Evolutionary conservation across 2,888 invertebrate genomes (phyloP).

Genomic region (Griposia aprilina): DNA sequence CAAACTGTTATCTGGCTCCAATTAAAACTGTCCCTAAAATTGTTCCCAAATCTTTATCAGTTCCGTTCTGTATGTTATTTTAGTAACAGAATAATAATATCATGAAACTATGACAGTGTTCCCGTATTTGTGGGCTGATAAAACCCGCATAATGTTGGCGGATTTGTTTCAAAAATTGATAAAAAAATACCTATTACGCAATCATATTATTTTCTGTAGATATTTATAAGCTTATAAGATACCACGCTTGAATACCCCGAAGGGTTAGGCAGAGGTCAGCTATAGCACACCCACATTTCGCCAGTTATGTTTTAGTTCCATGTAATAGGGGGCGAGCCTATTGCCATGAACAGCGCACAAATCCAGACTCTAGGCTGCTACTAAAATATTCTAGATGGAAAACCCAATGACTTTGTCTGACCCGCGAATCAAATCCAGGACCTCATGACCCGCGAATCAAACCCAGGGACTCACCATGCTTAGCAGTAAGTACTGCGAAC

Average conservation of each 20-base stretch:
- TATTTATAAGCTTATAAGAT: background rate
- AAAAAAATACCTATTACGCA: slow-evolving; percentile 4
- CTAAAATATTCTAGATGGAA: background rate
- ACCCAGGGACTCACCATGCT: background rate
- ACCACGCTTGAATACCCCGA: background rate
- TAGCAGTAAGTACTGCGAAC: background rate
- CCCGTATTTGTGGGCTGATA: slow-evolving; percentile 54
- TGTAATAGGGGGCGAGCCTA: background rate
- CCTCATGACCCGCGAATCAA: background rate
- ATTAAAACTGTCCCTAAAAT: slow-evolving; percentile 41
- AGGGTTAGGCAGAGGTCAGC: too few species aligned
- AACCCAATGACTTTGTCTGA: background rate
- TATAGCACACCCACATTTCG: background rate
- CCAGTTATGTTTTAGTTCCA: background rate
- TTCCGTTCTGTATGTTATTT: slow-evolving; percentile 32
- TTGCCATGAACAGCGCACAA: background rate
- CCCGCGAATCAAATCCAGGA: background rate
- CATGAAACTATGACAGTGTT: slow-evolving; percentile 40
- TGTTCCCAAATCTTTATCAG: slow-evolving; percentile 19
- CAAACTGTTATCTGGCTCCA: slow-evolving; percentile 26
- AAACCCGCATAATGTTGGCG: slow-evolving; percentile 41
- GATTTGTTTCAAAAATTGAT: slow-evolving; percentile 22
- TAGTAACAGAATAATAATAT: slow-evolving; percentile 36
- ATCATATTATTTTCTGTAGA: background rate
- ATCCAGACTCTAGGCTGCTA: background rate